Base-by-base conservation (phyloP, 2,113 vertebrate species). In the Pollachius pollachius region DNA sequence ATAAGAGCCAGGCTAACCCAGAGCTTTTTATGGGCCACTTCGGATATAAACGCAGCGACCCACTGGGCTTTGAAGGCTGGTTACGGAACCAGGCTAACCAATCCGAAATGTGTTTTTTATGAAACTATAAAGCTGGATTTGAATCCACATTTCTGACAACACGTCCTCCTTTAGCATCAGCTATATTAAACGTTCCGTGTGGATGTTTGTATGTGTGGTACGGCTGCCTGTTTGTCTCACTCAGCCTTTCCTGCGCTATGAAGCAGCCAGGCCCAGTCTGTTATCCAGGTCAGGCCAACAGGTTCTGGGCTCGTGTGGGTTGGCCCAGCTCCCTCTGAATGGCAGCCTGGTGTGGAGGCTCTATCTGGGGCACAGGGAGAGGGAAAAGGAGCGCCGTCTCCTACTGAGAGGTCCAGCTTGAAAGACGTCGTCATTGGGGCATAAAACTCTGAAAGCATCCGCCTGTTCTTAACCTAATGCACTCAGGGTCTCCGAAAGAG, bases 271-370 rank as follows among this genome's bases (percentile, higher is more conserved):
- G 74, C 81, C 81, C 79, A 82, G 88, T 84, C 85, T 82, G 63
- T 84, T 89, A 86, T 91, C 82, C 87, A 92, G 90, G 87, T 91
- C 87, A 88, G 82, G 87, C 82, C 78, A 84, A 76, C 84, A 88
- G 87, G 85, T 89, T 91, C 80, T 91, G 84, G 81, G 79, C 81
- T 84, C 78, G 57, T 86, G 81, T 69, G 64, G 80, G 86, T 89
- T 87, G 85, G 85, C 84, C 85, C 80, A 79, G 83, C 73, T 81
- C 84, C 86, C 70, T 73, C 76, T 91, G 88, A 85, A 92, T 84
- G 73, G 73, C 37, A 57, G 83, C 88, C 84, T 74, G 71, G 81
- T 79, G 78, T 88, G 78, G 80, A 87, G 76, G 67, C 84, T 90
- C 81, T 88, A 90, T 90, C 64, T 92, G 85, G 89, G 87, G 84